phyloP scores from a whole-genome alignment of 2,888 invertebrate species.

The Nephrotoma flavescens region DNA sequence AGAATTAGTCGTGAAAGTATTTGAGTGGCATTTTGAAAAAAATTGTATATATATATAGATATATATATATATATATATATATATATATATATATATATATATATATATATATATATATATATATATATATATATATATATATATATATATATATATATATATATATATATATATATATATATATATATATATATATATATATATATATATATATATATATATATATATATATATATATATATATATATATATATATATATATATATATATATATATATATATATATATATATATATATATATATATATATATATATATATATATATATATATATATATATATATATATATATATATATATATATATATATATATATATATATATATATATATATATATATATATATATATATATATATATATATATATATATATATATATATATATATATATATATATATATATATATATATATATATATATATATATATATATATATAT shows the following conservation, averaged over 20 bases:
- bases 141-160: too few species aligned
- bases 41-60: too few species aligned
- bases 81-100: too few species aligned
- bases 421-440: not conserved
- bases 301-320: not conserved
- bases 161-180: too few species aligned
- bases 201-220: too few species aligned
- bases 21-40: too few species aligned
- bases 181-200: too few species aligned
- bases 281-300: not conserved
- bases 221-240: too few species aligned
- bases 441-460: not conserved
- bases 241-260: not conserved
- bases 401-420: not conserved
- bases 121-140: too few species aligned
- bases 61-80: too few species aligned
- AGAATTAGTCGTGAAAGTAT: too few species aligned
- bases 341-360: not conserved
- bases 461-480: not conserved
- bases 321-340: not conserved
- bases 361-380: not conserved
- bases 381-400: not conserved
- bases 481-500: not conserved
- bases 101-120: too few species aligned
- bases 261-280: not conserved